Base-by-base conservation (phyloP, 2,113 vertebrate genomes). In the Ramphastos sulfuratus region DNA sequence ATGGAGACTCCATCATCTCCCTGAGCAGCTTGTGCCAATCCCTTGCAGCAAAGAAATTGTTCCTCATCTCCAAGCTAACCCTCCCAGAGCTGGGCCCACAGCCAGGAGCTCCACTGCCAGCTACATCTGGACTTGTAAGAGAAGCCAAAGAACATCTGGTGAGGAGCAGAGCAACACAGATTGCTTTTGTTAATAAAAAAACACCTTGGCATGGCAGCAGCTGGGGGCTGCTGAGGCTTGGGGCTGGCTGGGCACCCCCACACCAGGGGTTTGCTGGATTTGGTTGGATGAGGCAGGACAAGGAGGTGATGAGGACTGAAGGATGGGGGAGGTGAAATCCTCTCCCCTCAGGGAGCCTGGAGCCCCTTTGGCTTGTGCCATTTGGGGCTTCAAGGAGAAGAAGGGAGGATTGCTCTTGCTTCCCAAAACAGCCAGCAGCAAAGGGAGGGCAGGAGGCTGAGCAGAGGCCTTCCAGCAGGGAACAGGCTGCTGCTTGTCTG, bases 351-450 rank as follows among this genome's bases (percentile, higher is more conserved):
- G 39, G 39, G 58, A 72, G 20, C 46, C 21, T 82, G 10, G 8
- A 9, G 3, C 20, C 20, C 9, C 46, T 35, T 5, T 6, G 16
- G 35, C 48, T 87, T 7, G 0, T 0, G 0, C 69, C 4, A 12
- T 56, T 82, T 28, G 1, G 5, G 18, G 19, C 16, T 30, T 60
- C 4, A 3, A 65, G 59, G 37, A 85, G 48, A 33, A 37, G 48
- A 54, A 44, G 27, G 15, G 4, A 4, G 24, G 80, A 44, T 44
- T 2, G 6, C 8, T 67, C n/a, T 42, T 3, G 2, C 50, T 73
- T 46, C 55, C 63, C 64, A 9, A 58, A 71, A 10, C 28, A 69
- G 60, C 11, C 13, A 1, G 60, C 28, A 48, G n/a, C 59, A 70
- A 60, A 66, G 7, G 16, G 37, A 60, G 33, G 37, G 54, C 12